phyloP scores from a whole-genome alignment of 2,113 vertebrate species.

The Dasyornis broadbenti region DNA sequence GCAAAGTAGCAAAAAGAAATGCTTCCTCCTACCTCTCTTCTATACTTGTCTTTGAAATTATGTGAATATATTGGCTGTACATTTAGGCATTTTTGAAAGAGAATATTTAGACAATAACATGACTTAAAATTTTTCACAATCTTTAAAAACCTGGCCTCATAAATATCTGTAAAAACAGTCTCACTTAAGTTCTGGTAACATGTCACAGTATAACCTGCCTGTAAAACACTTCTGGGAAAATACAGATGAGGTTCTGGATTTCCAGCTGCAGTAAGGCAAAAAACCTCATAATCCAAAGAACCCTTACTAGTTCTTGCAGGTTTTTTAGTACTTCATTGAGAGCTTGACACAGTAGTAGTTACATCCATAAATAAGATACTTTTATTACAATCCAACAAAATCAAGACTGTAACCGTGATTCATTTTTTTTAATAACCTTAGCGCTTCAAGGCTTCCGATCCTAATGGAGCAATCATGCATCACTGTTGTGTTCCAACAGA shows the following conservation, averaged over 20 bases:
- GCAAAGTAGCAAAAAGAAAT: neutral
- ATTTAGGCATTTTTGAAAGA: neutral
- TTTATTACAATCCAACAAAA: constrained; percentile 66
- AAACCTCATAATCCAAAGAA: neutral
- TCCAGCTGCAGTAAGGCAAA: neutral
- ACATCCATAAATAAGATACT: constrained; percentile 33
- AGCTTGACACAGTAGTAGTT: constrained; percentile 14
- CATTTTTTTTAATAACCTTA: constrained; percentile 70
- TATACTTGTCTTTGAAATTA: neutral
- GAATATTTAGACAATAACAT: neutral
- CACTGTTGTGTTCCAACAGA: constrained; percentile 56
- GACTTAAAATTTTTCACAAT: neutral
- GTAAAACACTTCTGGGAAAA: neutral
- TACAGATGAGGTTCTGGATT: neutral
- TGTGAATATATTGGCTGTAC: neutral
- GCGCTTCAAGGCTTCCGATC: constrained; percentile 56
- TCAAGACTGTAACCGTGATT: constrained; percentile 61
- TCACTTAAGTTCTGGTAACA: neutral
- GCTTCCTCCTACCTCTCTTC: neutral
- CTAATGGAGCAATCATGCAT: constrained; percentile 69
- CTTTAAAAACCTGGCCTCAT: neutral
- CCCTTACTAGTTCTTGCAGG: neutral
- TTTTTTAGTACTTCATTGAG: neutral
- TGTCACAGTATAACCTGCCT: accelerated
- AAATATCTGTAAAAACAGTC: neutral